These are phyloP conservation scores for Pica pica DNA, from an alignment of 2,113 vertebrate genomes.

Conservation along the genomic window DNA sequence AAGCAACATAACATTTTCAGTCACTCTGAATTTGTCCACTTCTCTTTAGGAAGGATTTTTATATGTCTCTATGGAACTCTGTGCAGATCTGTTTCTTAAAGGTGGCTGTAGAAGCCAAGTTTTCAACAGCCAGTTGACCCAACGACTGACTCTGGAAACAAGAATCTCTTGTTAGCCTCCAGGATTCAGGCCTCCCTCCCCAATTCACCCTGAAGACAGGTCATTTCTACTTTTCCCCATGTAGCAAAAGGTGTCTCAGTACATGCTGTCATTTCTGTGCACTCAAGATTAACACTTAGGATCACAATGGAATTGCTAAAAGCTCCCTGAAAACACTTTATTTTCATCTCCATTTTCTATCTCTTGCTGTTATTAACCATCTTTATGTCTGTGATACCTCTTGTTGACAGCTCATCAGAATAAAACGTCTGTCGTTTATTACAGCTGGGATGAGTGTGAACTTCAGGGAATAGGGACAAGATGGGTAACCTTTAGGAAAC, in stretches of 20 bases:
- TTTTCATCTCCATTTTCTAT: not conserved
- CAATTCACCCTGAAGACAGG: not conserved
- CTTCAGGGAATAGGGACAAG: not conserved
- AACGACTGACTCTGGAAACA: not conserved
- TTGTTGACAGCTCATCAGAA: not conserved
- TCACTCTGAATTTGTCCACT: not conserved
- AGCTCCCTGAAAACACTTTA: not conserved
- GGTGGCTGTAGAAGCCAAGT: not conserved
- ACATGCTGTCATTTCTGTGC: not conserved
- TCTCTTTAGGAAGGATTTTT: not conserved
- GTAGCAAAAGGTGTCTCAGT: not conserved
- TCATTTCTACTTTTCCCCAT: not conserved
- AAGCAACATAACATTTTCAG: not conserved
- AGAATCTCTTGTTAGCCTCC: not conserved
- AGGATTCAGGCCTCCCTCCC: not conserved
- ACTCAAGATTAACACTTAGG: not conserved
- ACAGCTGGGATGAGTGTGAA: not conserved
- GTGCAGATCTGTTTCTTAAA: not conserved
- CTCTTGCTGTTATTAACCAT: not conserved
- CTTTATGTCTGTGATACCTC: not conserved
- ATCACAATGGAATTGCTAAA: not conserved
- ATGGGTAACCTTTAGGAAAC: not conserved
- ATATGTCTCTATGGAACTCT: not conserved
- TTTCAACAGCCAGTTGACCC: not conserved
- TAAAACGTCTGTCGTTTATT: not conserved